Percentiles rank a stretch among this genome's conserved stretches.
Conservation (phyloP, 1,140 invertebrate genomes). For the Drosophila ambigua region DNA sequence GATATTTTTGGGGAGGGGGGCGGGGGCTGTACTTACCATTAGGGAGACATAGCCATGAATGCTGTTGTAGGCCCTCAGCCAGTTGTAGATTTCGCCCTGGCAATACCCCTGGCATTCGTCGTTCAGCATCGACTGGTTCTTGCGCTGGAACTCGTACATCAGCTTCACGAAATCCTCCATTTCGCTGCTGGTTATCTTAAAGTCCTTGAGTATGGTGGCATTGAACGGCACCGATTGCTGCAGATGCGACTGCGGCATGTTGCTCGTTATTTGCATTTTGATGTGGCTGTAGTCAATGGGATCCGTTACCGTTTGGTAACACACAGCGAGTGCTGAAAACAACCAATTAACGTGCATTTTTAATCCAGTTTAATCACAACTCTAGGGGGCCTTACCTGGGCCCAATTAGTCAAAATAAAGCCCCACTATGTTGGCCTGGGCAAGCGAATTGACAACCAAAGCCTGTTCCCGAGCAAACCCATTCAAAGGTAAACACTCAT, state of each 20-base stretch:
- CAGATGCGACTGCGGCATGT: constrained; percentile 28
- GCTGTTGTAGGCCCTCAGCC: constrained; percentile 67
- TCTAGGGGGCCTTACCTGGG: no score
- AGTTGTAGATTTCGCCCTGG: constrained; percentile 70
- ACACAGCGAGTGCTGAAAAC: no score
- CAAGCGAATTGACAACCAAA: no score
- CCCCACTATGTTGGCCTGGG: no score
- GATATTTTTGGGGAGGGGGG: not conserved
- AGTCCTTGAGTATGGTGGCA: constrained; percentile 37
- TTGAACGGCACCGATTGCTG: constrained; percentile 26
- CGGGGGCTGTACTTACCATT: constrained; percentile 64
- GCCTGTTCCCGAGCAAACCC: no score
- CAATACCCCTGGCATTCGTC: constrained; percentile 73
- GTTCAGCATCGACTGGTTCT: constrained; percentile 39
- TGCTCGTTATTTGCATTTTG: constrained; percentile 50
- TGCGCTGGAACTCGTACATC: constrained; percentile 44
- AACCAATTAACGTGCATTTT: no score
- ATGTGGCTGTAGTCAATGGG: not conserved
- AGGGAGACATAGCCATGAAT: constrained; percentile 81
- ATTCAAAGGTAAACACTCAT: no score
- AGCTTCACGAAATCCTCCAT: constrained; percentile 55
- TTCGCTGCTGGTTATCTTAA: constrained; percentile 44
- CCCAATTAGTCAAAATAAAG: no score
- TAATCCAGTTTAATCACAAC: no score
- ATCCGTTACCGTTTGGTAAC: no score